Evolutionary conservation across 2,113 vertebrate genomes (phyloP).

Genomic region (Lichenostomus cassidix): DNA sequence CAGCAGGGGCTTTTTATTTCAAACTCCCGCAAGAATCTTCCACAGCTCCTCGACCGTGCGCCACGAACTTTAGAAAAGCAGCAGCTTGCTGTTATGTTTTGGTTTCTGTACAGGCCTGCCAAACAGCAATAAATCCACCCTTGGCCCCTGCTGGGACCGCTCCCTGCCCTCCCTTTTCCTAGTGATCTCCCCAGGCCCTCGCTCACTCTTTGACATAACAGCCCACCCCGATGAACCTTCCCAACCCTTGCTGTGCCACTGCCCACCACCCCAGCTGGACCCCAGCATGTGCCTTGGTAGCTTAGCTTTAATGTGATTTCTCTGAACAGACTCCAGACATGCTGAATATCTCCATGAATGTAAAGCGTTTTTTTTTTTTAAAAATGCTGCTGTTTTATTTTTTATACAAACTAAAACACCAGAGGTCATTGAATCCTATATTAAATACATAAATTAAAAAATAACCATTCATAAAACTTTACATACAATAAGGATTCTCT

Average conservation of each 20-base stretch:
- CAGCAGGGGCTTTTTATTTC: not conserved
- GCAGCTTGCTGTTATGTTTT: not conserved
- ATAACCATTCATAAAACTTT: slow-evolving; percentile 83
- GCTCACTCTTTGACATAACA: not conserved
- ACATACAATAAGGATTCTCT: slow-evolving; percentile 77
- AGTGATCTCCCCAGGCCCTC: too few relatives aligned
- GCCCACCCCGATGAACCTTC: not conserved
- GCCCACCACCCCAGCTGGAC: not conserved
- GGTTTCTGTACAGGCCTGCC: not conserved
- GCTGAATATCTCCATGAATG: not conserved
- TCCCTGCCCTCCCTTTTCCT: too few relatives aligned
- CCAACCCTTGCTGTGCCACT: not conserved
- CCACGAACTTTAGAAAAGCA: not conserved
- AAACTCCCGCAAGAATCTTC: too few relatives aligned
- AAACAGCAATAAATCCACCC: not conserved
- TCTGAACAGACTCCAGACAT: not conserved
- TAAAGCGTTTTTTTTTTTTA: not conserved
- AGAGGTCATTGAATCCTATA: slow-evolving; percentile 79
- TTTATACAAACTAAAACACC: slow-evolving; percentile 82
- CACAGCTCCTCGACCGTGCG: not conserved
- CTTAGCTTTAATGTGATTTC: not conserved
- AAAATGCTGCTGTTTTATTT: slow-evolving; percentile 77
- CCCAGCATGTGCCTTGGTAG: not conserved
- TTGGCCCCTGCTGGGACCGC: not conserved
- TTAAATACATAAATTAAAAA: slow-evolving; percentile 84